Evolutionary conservation across 2,888 invertebrate genomes (phyloP), one percentile per base, ranked within the genome.

Genomic region (Eulithis prunata): DNA sequence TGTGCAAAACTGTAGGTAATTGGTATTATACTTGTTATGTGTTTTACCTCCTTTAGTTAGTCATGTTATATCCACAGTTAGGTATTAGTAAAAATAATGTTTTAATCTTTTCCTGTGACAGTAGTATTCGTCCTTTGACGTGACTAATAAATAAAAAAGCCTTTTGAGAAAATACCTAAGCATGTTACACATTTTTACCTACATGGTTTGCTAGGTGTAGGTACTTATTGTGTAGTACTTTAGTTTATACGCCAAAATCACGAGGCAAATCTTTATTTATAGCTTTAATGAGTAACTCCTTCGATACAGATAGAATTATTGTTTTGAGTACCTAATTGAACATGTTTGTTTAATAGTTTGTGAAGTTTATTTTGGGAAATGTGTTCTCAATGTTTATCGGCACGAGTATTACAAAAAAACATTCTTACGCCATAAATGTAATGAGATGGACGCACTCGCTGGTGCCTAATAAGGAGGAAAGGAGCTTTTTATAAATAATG

Each of bases 291-390:
- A 67, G 21, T 68, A 68, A 64, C 57, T 47, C 63, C 54, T 61
- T 64, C 61, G 61, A 61, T 61, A 57, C 56, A 64, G 54, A 55
- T 55, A 57, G 54, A 61, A 68, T 68, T 61, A 68, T 68, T 68
- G 67, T 61, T 64, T 56, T 64, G 60, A 57, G 57, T 64, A 64
- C 60, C 57, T 64, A 63, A 64, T 64, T 68, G 57, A 68, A 68
- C 67, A 51, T 64, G 63, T 63, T 63, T 64, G 63, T 63, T 63
- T 62, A 62, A 54, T 55, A 63, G 67, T 57, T 60, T 53, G 64
- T 57, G 51, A 32, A 32, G 67, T 63, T 64, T 64, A 64, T 68
- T 68, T 68, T 61, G 2, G 55, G 61, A 61, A 46, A 10, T 49
- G 60, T 56, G 57, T 64, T 53, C 38, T 38, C 61, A 53, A 51